Evolutionary conservation across 1,140 invertebrate species (phyloP).

Genomic region (Aplysia californica): DNA sequence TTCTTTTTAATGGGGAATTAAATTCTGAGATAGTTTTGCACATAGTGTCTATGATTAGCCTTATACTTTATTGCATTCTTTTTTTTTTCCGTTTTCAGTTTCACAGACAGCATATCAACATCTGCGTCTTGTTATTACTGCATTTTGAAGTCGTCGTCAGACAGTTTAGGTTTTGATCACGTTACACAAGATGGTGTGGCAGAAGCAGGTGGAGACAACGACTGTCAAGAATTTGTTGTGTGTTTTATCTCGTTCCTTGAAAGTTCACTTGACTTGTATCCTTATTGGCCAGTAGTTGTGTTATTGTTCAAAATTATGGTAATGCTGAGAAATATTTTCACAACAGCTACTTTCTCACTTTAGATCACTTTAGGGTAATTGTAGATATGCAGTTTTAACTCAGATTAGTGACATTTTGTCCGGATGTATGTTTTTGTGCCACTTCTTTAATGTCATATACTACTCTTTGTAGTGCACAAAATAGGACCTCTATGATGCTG

Average conservation of each 20-base stretch:
- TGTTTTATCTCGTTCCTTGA: constrained; percentile 38
- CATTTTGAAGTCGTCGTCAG: constrained; percentile 15
- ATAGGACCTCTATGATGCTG: too few species aligned
- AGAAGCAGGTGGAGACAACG: not conserved
- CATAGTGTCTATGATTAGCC: not conserved
- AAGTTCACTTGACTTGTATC: constrained; percentile 38
- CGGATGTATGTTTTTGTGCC: not conserved
- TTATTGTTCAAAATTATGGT: not conserved
- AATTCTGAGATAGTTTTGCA: not conserved
- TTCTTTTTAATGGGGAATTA: not conserved
- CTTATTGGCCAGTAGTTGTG: not conserved
- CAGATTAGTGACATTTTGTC: not conserved
- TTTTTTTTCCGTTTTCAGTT: not conserved
- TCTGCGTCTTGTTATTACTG: constrained; percentile 37
- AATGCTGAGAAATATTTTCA: not conserved
- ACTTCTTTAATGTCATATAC: not conserved
- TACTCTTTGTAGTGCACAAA: not conserved
- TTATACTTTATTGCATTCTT: not conserved
- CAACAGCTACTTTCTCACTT: too few species aligned
- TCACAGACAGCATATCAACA: constrained; percentile 3
- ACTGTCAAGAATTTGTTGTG: constrained; percentile 31
- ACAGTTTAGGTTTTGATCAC: not conserved
- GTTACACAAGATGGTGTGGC: not conserved
- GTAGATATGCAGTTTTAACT: not conserved
- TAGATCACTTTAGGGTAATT: not conserved